Conservation (phyloP, 2,113 vertebrate species). For the Plotosus lineatus region DNA sequence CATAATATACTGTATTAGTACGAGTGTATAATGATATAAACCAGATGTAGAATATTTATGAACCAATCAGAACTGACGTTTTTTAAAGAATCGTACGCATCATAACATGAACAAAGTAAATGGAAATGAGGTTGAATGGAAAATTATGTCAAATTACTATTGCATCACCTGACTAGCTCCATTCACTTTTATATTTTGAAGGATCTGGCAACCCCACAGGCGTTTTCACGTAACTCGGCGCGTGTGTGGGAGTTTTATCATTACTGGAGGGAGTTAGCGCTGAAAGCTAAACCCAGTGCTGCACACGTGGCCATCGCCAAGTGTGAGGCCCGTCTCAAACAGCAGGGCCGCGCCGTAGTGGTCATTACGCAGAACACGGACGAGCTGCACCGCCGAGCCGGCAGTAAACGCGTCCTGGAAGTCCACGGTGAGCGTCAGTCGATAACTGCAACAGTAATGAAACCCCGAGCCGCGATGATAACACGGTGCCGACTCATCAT, state of each 20-base stretch:
- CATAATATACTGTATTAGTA: too few relatives aligned
- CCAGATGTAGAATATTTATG: not conserved
- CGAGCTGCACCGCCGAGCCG: slow-evolving; percentile 88
- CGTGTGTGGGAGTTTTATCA: slow-evolving; percentile 98
- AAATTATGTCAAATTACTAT: too few relatives aligned
- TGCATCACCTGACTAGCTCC: not conserved
- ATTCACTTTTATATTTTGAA: slow-evolving; percentile 49
- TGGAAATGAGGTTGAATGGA: too few relatives aligned
- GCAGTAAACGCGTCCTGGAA: slow-evolving; percentile 86
- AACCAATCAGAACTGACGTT: not conserved
- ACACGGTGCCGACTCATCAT: too few relatives aligned
- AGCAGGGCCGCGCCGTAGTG: slow-evolving; percentile 82
- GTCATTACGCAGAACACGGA: slow-evolving; percentile 96
- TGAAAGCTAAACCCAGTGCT: slow-evolving; percentile 78
- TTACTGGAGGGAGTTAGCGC: slow-evolving; percentile 83
- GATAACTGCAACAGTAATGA: not conserved
- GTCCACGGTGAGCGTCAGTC: slow-evolving; percentile 83
- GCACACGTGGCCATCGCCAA: slow-evolving; percentile 87
- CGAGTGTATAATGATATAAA: too few relatives aligned
- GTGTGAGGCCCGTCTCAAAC: slow-evolving; percentile 83
- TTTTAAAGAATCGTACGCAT: not conserved
- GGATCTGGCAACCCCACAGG: slow-evolving; percentile 89
- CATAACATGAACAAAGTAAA: not conserved
- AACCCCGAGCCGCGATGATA: not conserved
- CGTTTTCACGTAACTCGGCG: slow-evolving; percentile 86